Conservation (phyloP, 2,888 invertebrate species). For the Aphidius colemani region DNA sequence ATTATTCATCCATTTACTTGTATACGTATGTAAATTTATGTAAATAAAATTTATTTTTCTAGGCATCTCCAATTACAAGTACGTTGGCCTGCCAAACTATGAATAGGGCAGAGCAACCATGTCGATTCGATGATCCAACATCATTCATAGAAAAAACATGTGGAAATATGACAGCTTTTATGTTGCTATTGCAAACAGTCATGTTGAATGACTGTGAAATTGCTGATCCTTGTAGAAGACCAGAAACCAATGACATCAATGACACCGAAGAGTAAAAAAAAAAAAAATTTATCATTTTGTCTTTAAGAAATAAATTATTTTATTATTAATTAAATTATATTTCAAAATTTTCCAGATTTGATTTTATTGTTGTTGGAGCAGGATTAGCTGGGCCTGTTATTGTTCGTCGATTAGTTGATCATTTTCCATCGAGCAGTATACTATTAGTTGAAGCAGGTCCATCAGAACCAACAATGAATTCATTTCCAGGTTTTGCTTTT, state of each 20-base stretch:
- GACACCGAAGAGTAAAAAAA: slow-evolving; percentile 45
- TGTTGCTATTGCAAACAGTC: slow-evolving; percentile 49
- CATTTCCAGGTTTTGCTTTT: slow-evolving; percentile 57
- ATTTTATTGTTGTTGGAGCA: slow-evolving; percentile 60
- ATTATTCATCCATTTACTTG: background rate
- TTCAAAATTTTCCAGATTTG: slow-evolving; percentile 47
- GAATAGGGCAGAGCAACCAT: slow-evolving; percentile 23
- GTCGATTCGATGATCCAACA: slow-evolving; percentile 47
- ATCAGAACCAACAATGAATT: slow-evolving; percentile 58
- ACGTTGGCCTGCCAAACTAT: slow-evolving; percentile 31
- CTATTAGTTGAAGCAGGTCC: slow-evolving; percentile 60
- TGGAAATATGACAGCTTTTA: slow-evolving; percentile 45
- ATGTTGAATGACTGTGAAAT: slow-evolving; percentile 52
- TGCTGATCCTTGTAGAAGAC: slow-evolving; percentile 50
- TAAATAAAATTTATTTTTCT: slow-evolving; percentile 12
- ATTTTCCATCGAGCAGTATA: slow-evolving; percentile 57
- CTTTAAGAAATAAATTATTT: too few relatives aligned
- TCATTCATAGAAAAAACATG: slow-evolving; percentile 47
- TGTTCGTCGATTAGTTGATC: slow-evolving; percentile 61
- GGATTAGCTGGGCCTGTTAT: slow-evolving; percentile 62
- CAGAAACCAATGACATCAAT: slow-evolving; percentile 45
- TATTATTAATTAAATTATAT: background rate
- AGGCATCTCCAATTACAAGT: slow-evolving; percentile 18
- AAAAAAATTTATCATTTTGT: background rate
- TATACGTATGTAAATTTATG: too few relatives aligned